These are phyloP conservation scores for Periparus ater DNA, from an alignment of 2,797 vertebrate species.

Conservation along the genomic window DNA sequence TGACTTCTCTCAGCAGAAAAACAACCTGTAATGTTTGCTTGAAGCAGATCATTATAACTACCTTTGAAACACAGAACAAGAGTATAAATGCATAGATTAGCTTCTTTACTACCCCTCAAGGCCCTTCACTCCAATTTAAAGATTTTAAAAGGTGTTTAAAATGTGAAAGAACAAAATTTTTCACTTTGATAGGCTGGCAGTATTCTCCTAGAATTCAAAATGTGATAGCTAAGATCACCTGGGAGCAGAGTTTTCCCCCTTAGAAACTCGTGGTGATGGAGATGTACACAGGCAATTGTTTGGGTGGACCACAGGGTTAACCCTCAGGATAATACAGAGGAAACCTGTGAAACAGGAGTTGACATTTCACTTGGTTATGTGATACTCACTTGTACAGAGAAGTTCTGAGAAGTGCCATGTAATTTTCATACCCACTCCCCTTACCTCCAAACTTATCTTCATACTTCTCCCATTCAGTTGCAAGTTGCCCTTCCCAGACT, in stretches of 20 bases:
- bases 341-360: neutral
- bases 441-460: neutral
- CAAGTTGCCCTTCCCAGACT: neutral
- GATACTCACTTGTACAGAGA: neutral
- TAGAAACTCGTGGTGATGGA: neutral
- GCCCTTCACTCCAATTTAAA: neutral
- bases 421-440: neutral
- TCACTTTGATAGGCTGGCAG: neutral
- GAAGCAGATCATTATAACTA: slow-evolving; percentile 3
- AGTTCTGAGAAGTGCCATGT: neutral
- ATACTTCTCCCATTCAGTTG: neutral
- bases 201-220: neutral
- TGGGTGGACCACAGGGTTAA: neutral
- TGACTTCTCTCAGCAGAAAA: slow-evolving; percentile 52
- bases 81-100: neutral
- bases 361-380: neutral
- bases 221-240: neutral
- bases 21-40: slow-evolving; percentile 22
- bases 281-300: neutral
- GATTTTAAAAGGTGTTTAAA: neutral
- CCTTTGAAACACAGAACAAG: slow-evolving; percentile 1
- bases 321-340: neutral
- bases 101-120: neutral
- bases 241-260: neutral
- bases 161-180: neutral